Evolutionary conservation across 2,797 vertebrate genomes (phyloP).

Genomic region (Antrozous pallidus): DNA sequence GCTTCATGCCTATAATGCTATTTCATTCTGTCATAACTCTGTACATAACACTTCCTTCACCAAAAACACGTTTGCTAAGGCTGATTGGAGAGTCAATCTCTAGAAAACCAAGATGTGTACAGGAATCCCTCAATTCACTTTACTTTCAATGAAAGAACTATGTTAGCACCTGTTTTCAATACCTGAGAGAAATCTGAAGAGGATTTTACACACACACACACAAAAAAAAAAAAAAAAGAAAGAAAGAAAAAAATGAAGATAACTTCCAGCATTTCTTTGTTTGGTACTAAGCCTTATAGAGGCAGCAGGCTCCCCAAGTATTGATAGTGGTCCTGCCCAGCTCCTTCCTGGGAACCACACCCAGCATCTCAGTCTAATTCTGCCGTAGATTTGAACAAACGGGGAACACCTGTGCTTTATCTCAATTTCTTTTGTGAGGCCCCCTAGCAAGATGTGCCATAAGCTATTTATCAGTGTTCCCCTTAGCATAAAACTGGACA

Average conservation of each 20-base stretch:
- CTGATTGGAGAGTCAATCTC: neutral
- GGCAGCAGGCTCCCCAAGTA: neutral
- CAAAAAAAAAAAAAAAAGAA: too few relatives aligned
- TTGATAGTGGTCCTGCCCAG: neutral
- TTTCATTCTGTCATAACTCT: neutral
- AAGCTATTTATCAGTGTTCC: neutral
- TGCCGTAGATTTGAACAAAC: neutral
- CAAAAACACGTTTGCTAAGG: neutral
- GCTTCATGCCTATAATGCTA: neutral
- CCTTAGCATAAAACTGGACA: neutral
- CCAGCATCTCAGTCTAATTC: neutral
- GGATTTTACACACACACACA: too few relatives aligned
- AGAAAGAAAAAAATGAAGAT: neutral
- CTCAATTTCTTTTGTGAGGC: neutral
- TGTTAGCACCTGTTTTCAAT: neutral
- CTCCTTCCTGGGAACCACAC: neutral
- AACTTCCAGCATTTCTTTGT: neutral
- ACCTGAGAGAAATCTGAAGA: neutral
- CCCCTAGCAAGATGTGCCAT: neutral
- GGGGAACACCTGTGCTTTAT: neutral
- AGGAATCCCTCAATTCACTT: neutral
- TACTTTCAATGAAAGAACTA: neutral
- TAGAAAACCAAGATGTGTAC: neutral
- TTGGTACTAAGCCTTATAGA: neutral
- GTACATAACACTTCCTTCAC: neutral